Base-by-base conservation (phyloP, 2,113 vertebrate species). In the Otolemur garnettii region DNA sequence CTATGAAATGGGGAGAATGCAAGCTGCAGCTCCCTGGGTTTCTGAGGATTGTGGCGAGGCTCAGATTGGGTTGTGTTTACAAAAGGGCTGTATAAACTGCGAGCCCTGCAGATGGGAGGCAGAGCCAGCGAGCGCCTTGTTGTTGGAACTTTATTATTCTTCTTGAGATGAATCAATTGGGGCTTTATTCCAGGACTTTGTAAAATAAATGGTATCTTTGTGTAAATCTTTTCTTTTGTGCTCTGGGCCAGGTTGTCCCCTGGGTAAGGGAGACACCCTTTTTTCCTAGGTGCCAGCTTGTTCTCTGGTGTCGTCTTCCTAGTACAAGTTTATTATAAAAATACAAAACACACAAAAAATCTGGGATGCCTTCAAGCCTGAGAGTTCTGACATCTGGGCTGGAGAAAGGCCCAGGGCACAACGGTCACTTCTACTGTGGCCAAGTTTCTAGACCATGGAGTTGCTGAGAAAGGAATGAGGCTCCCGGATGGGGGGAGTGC, bases 181-280 rank as follows among this genome's bases (percentile, higher is more conserved):
- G 64, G 71, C 79, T 83, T 86, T 66, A n/a, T 72, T 94, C 74
- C 30, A 42, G 82, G 88, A 82, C 62, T 82, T 95, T 79, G 57
- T 80, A 93, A 68, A 90, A 92, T 94, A 93, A 96, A 95, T 30
- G 88, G 45, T 84, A 80, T 78, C 90, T 93, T 94, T 84, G 75
- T 96, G 71, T 42, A 66, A 50, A 66, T 75, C 62, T 0, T 1
- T 79, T 80, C 57, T 77, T 93, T 92, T 97, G 95, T 97, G 77
- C 72, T 84, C 42, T 55, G 62, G 82, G 78, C 89, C 81, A 90
- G 82, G 55, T 66, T 96, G 72, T 74, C 38, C 42, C 62, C 59
- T 1, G 26, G 45, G 62, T 45, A 68, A 33, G 7, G 26, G 38
- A 90, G 60, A n/a, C 1, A 30, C 19, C 33, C 78, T 92, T 71